These are phyloP conservation scores for Drosophila planitibia DNA, from an alignment of 2,888 invertebrate genomes.

Conservation along the genomic window DNA sequence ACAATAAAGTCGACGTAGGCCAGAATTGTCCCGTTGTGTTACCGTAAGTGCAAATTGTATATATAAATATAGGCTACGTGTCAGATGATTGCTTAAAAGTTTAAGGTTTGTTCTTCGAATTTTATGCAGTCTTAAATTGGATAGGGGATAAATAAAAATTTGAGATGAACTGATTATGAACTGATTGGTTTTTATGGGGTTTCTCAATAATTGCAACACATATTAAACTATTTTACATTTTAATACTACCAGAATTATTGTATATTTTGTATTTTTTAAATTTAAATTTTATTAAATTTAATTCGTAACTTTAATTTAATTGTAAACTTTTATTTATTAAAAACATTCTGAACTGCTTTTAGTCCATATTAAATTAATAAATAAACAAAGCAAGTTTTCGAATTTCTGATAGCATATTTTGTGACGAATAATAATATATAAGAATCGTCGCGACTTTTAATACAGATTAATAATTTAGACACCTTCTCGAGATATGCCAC, in stretches of 20 bases:
- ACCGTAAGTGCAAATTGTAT: no score
- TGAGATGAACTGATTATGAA: background rate
- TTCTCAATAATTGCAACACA: background rate
- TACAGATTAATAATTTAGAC: background rate
- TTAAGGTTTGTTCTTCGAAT: background rate
- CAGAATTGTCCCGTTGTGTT: no score
- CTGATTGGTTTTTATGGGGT: background rate
- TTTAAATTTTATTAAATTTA: background rate
- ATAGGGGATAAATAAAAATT: background rate
- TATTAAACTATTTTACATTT: background rate
- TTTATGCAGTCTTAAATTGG: no score
- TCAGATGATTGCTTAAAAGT: background rate
- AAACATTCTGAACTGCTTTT: background rate
- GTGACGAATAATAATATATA: background rate
- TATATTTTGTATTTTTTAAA: background rate
- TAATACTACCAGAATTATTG: background rate
- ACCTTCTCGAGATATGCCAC: background rate
- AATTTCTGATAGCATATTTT: no score
- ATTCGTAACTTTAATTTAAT: background rate
- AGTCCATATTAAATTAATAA: background rate
- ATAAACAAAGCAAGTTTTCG: background rate
- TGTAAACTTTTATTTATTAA: background rate
- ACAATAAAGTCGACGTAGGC: no score
- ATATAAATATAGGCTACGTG: no score
- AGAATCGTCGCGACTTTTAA: background rate